These are phyloP conservation scores for Teinopalpus imperialis DNA, from an alignment of 2,888 invertebrate genomes.

Conservation along the genomic window DNA sequence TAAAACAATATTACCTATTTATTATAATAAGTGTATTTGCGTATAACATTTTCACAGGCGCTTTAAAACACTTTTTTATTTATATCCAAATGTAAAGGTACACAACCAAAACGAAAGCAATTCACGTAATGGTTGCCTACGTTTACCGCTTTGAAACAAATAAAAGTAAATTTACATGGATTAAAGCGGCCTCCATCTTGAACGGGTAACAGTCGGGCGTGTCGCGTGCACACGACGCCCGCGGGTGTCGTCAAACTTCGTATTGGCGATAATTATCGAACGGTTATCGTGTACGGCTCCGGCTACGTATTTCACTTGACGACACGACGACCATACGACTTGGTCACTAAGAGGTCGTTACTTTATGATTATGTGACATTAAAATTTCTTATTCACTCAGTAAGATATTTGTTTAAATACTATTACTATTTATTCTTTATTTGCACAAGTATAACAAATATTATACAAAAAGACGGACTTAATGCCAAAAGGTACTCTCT, in stretches of 20 bases:
- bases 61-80: conserved; percentile 14
- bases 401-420: too few relatives aligned
- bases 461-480: too few relatives aligned
- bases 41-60: conserved; percentile 13
- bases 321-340: conserved; percentile 39
- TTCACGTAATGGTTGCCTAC: conserved; percentile 51
- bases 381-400: too few relatives aligned
- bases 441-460: too few relatives aligned
- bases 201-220: conserved; percentile 22
- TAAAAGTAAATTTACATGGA: conserved; percentile 64
- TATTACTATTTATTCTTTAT: too few relatives aligned
- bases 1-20: too few relatives aligned
- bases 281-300: conserved; percentile 36
- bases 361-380: too few relatives aligned
- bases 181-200: conserved; percentile 35
- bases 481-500: too few relatives aligned
- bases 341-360: too few relatives aligned
- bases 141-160: conserved; percentile 40
- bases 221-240: conserved; percentile 55
- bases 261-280: conserved; percentile 54
- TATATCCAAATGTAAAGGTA: conserved; percentile 18
- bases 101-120: conserved; percentile 54
- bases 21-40: too few relatives aligned
- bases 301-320: conserved; percentile 2
- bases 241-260: conserved; percentile 52